Base-by-base conservation (phyloP, 2,113 vertebrate genomes). In the Mustela lutreola region DNA sequence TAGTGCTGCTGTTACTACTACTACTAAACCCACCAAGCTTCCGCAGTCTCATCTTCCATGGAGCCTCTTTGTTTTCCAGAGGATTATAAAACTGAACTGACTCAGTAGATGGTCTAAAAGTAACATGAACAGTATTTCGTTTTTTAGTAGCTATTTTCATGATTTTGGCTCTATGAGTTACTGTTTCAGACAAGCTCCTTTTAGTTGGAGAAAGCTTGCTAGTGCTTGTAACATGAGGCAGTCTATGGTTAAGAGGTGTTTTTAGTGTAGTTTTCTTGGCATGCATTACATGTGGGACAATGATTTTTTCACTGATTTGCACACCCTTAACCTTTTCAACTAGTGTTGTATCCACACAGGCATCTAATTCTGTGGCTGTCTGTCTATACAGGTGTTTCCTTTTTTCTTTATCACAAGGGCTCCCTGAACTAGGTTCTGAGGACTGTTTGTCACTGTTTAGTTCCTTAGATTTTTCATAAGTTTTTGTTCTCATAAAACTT, bases 71-170 rank as follows among this genome's bases (percentile, higher is more conserved):
- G 97, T 98, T 99, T 97, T 99, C 99, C 93, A 99, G 98, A 92
- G 99, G 99, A 98, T 99, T 99, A 98, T 99, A 99, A 98, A 99
- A 99, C 86, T 99, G 99, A 97, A 99, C 99, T 0, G 99, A 99
- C 97, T 99, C 99, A 42, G 99, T 99, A 90, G 99, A 99, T 81
- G 99, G 99, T 26, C 99, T 99, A 98, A 99, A 99, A 97, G 99
- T 99, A 97, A 99, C 99, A 76, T 99, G 99, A 97, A 99, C 99
- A 0, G 99, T 99, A 95, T 99, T 99, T 89, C 99, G 99, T 94
- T 99, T 99, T 97, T 99, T 99, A 98, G 98, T 94, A 11, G 98
- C 98, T 93, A 99, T 98, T 97, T 99, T 99, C 97, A 99, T 99
- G 36, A 99, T 98, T 98, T 99, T 99, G 94, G 98, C 98, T 97